Evolutionary conservation across 2,113 vertebrate species (phyloP), one percentile per base, ranked within the genome.

Genomic region (Xiphorhynchus elegans): DNA sequence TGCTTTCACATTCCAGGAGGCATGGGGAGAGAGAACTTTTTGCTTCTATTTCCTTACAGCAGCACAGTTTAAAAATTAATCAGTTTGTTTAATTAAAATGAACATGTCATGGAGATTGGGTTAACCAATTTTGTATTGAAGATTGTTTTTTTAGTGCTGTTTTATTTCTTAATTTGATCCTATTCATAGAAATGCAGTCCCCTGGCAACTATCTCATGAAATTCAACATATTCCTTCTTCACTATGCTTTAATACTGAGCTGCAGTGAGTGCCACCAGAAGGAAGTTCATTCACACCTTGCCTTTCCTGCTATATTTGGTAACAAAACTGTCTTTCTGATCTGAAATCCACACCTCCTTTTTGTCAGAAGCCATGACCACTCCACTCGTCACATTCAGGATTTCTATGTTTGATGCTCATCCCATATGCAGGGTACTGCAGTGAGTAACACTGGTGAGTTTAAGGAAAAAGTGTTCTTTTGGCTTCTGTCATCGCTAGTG

Each of bases 211-310:
- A 2, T 70, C 33, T 84, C 1, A 0, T 70, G 86, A 86, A 74
- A 73, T 90, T 93, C 47, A 90, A 80, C 60, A 77, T 59, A 67
- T 58, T 77, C 46, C 15, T 10, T 79, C 67, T 66, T 94, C 44
- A 63, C 56, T 78, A 23, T 0, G 2, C 73, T 92, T 96, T 67
- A 93, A 78, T 90, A 37, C 24, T 15, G 66, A 92, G 80, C 46
- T 42, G 55, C 85, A 86, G 52, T 31, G 73, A 91, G 74, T 64
- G 59, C 49, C 59, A 94, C 56, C 87, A 94, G 88, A 92, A 93
- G 64, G 50, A 92, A 74, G 25, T 90, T 90, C 79, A 86, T 90
- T 90, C 83, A 46, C 88, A 90, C 63, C 42, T 88, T 88, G 75
- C 47, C 42, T 74, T 90, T 70, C 18, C 64, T 89, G 76, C 60